These are phyloP conservation scores for Pristionchus entomophagus DNA, from an alignment of 2,888 invertebrate species.

Conservation along the genomic window DNA sequence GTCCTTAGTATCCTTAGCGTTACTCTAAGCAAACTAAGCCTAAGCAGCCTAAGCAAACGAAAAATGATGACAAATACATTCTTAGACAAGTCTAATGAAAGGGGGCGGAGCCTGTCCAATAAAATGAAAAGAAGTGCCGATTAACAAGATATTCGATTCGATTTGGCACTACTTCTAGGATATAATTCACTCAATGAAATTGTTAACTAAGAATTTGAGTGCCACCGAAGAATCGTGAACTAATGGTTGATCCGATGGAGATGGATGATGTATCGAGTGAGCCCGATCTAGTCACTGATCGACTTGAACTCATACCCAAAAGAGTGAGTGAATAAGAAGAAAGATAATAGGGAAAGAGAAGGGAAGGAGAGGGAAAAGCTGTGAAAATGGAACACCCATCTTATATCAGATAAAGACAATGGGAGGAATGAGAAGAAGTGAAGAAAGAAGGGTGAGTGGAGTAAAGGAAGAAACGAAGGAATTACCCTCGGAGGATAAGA, in stretches of 20 bases:
- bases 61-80: too few species aligned
- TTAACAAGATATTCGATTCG: not conserved
- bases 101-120: too few species aligned
- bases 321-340: conserved; percentile 22
- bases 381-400: not conserved
- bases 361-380: not conserved
- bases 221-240: conserved; percentile 1
- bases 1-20: too few species aligned
- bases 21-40: too few species aligned
- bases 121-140: not conserved
- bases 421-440: not conserved
- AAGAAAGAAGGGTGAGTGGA: conserved; percentile 36
- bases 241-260: not conserved
- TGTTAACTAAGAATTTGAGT: not conserved
- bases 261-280: conserved; percentile 42
- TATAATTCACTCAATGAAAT: not conserved
- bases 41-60: too few species aligned
- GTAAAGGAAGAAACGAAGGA: conserved; percentile 24
- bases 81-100: too few species aligned
- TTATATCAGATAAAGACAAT: not conserved
- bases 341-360: too few species aligned
- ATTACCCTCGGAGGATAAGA: not conserved
- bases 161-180: not conserved
- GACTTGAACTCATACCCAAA: not conserved
- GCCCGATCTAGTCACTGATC: conserved; percentile 34